Percentiles rank a stretch among this genome's conserved stretches.
Conservation (phyloP, 2,113 vertebrate species). For the Callionymus lyra region DNA sequence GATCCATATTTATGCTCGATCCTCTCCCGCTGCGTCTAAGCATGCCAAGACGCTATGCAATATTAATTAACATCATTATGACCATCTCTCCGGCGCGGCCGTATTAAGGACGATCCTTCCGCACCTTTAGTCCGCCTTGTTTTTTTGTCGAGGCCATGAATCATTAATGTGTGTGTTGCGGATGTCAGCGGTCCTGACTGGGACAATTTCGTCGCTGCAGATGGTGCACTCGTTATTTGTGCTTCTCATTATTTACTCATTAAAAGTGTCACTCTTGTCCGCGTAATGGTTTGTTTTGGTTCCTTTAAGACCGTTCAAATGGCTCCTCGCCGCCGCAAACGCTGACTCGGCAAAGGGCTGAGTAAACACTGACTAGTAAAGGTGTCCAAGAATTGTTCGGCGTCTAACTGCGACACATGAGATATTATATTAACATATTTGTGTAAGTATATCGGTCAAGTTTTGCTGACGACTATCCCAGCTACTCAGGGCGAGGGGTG, state of each 20-base stretch:
- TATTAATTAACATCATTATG: conserved; percentile 31
- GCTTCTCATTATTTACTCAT: conserved; percentile 36
- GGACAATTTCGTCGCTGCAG: conserved; percentile 8
- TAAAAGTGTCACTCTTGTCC: conserved; percentile 26
- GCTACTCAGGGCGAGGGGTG: too few species aligned
- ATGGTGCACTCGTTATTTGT: conserved; percentile 29
- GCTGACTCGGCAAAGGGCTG: too few species aligned
- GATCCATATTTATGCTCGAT: conserved; percentile 2
- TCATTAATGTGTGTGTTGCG: conserved; percentile 21
- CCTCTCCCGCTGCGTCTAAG: conserved; percentile 4
- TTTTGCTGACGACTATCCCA: too few species aligned
- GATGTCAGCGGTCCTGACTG: conserved; percentile 1
- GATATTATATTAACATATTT: too few species aligned
- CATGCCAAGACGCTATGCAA: conserved; percentile 20
- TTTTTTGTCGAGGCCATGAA: conserved; percentile 17
- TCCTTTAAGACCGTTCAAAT: neutral
- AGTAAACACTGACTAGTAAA: conserved; percentile 2
- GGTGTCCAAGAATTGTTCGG: neutral
- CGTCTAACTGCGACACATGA: too few species aligned
- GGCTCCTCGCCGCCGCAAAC: too few species aligned
- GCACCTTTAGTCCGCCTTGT: conserved; percentile 21
- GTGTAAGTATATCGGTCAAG: too few species aligned
- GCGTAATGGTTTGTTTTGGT: conserved; percentile 21
- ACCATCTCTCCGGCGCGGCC: conserved; percentile 1
- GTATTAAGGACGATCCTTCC: conserved; percentile 33